phyloP scores from a whole-genome alignment of 2,888 invertebrate species.

The Coelopa pilipes region DNA sequence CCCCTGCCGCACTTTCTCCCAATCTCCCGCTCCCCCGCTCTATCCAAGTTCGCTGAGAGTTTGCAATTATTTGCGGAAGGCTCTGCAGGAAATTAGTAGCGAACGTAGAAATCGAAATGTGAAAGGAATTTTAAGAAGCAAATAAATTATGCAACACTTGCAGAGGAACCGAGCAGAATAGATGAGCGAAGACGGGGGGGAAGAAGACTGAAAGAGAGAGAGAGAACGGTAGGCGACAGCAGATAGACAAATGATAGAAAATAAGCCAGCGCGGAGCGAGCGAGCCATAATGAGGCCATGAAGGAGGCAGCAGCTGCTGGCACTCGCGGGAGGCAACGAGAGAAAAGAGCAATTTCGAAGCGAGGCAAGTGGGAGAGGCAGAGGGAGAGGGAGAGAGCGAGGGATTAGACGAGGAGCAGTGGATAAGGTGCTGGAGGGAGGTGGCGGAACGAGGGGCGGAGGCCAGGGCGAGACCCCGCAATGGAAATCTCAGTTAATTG shows the following conservation, averaged over 20 bases:
- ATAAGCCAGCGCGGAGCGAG: background rate
- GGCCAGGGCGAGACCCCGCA: background rate
- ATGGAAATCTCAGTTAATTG: background rate
- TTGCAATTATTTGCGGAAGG: conserved; percentile 1
- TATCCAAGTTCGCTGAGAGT: background rate
- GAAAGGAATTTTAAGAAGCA: conserved; percentile 25
- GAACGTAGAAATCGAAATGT: background rate
- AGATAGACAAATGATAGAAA: background rate
- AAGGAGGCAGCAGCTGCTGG: background rate
- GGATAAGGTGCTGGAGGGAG: too few species aligned
- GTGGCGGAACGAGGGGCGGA: background rate
- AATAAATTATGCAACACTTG: conserved; percentile 22
- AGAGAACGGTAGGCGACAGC: too few species aligned
- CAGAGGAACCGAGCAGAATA: too few species aligned
- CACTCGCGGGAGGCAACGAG: too few species aligned
- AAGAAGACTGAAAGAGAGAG: too few species aligned
- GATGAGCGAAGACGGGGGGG: too few species aligned
- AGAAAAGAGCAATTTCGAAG: too few species aligned
- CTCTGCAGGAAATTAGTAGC: background rate
- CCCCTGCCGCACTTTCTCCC: too few species aligned
- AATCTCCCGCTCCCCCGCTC: too few species aligned
- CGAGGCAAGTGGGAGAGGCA: too few species aligned
- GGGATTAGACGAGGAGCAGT: too few species aligned
- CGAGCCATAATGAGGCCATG: background rate
- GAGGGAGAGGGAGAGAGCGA: too few species aligned